These are phyloP conservation scores for Asobara japonica DNA, from an alignment of 1,140 invertebrate species.

Conservation along the genomic window DNA sequence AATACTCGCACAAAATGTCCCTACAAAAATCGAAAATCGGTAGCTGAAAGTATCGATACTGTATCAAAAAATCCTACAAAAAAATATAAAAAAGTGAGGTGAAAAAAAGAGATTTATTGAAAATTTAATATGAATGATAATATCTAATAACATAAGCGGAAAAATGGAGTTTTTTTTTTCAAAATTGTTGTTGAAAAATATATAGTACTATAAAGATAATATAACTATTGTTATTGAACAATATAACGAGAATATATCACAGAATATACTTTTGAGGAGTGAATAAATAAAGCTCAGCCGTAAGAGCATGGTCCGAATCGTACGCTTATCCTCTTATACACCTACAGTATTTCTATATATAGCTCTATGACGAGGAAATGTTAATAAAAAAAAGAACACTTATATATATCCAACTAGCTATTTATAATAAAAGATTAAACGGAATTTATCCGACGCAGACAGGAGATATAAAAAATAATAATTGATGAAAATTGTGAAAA, in stretches of 20 bases:
- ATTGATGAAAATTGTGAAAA: slow-evolving; percentile 13
- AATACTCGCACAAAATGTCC: too few relatives aligned
- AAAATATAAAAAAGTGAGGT: neutral
- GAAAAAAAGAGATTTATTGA: slow-evolving; percentile 24
- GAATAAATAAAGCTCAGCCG: slow-evolving; percentile 43
- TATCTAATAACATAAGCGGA: slow-evolving; percentile 26
- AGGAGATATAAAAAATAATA: neutral
- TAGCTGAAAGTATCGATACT: too few relatives aligned
- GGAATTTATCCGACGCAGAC: neutral
- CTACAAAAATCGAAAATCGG: too few relatives aligned
- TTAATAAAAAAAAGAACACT: slow-evolving; percentile 23
- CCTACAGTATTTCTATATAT: slow-evolving; percentile 44
- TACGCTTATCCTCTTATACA: slow-evolving; percentile 42
- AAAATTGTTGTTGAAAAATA: slow-evolving; percentile 38
- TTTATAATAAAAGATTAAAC: slow-evolving; percentile 18
- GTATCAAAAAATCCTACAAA: too few relatives aligned
- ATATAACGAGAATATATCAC: neutral
- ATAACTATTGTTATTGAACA: slow-evolving; percentile 4
- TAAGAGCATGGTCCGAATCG: slow-evolving; percentile 43
- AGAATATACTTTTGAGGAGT: slow-evolving; percentile 29
- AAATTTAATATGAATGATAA: neutral
- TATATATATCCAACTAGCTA: slow-evolving; percentile 30
- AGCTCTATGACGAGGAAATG: slow-evolving; percentile 20
- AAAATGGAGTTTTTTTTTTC: slow-evolving; percentile 33
- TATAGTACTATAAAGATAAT: slow-evolving; percentile 23